These are phyloP conservation scores for Odontocolon sp. DNA, from an alignment of 2,888 invertebrate genomes.

Conservation along the genomic window DNA sequence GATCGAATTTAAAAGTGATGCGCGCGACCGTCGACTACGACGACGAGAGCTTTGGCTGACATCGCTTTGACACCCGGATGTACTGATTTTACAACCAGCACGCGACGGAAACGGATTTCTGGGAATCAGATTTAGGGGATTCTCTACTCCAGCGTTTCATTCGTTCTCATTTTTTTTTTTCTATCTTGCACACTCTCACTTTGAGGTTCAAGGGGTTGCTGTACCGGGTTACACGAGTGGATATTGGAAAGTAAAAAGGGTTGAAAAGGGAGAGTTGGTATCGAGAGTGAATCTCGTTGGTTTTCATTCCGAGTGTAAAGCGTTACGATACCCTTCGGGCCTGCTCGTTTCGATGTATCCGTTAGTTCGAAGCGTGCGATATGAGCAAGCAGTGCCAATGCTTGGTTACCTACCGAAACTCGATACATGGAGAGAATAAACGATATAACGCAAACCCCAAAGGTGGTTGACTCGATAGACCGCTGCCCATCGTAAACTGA, in stretches of 20 bases:
- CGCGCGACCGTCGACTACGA: conserved; percentile 62
- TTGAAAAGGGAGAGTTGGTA: conserved; percentile 20
- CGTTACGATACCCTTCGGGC: conserved; percentile 27
- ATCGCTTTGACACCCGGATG: conserved; percentile 80
- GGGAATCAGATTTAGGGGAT: conserved; percentile 77
- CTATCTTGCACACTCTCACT: conserved; percentile 9
- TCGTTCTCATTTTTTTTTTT: conserved; percentile 45
- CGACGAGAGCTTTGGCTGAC: conserved; percentile 72
- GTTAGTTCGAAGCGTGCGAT: conserved; percentile 19
- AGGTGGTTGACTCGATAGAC: conserved; percentile 58
- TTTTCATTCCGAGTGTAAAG: conserved; percentile 38
- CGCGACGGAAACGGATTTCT: conserved; percentile 80
- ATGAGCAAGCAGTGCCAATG: conserved; percentile 44
- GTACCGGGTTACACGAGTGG: conserved; percentile 42
- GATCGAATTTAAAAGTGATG: conserved; percentile 80
- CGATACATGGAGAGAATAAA: conserved; percentile 28
- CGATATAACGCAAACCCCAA: conserved; percentile 57
- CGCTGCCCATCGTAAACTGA: conserved; percentile 19
- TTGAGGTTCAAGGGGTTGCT: conserved; percentile 40
- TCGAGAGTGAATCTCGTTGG: conserved; percentile 9
- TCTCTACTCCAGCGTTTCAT: conserved; percentile 22
- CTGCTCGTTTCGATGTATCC: conserved; percentile 37
- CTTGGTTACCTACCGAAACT: conserved; percentile 66
- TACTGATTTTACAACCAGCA: conserved; percentile 80
- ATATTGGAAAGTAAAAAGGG: conserved; percentile 41